phyloP scores from a whole-genome alignment of 2,113 vertebrate genomes.

The Felis catus region DNA sequence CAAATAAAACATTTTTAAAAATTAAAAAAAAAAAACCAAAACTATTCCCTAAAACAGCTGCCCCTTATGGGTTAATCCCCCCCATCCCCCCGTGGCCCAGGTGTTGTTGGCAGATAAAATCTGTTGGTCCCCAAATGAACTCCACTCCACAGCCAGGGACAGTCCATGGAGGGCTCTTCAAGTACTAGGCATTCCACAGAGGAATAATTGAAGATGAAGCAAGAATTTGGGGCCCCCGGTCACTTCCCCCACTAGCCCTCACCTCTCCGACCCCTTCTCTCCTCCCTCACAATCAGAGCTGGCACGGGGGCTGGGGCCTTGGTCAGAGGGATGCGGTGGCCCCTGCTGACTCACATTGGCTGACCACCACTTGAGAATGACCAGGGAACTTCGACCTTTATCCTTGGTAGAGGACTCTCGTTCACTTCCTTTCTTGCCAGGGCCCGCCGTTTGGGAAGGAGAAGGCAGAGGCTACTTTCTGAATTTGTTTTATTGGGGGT shows the following conservation, averaged over 20 bases:
- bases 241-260: not conserved
- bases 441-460: not conserved
- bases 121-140: not conserved
- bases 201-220: not conserved
- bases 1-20: no score
- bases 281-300: not conserved
- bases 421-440: not conserved
- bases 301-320: not conserved
- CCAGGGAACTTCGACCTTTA: conserved; percentile 49
- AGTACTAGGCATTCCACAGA: not conserved
- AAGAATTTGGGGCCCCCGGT: not conserved
- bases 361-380: not conserved
- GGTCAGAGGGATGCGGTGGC: not conserved
- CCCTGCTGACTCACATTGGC: conserved; percentile 24
- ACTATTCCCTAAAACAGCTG: not conserved
- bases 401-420: not conserved
- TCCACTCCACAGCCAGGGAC: not conserved
- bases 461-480: not conserved
- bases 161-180: not conserved
- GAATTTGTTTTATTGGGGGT: conserved; percentile 44
- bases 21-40: not conserved
- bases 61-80: not conserved
- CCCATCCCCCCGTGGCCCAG: not conserved
- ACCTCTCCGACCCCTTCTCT: not conserved
- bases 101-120: not conserved